phyloP scores from a whole-genome alignment of 2,113 vertebrate genomes.

The Polyodon spathula region DNA sequence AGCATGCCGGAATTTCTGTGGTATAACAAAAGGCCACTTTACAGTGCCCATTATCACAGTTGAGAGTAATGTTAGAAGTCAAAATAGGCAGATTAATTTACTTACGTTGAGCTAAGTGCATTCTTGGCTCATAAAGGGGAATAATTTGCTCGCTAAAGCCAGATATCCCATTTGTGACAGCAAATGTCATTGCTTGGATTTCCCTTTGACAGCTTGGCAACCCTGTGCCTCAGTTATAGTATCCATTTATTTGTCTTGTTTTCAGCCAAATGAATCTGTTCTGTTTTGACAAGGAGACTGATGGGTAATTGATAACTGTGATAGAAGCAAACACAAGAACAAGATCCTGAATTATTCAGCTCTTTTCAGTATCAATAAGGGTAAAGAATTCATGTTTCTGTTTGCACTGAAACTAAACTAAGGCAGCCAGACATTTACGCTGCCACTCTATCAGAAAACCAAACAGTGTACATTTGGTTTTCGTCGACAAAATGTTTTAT shows the following conservation, averaged over 20 bases:
- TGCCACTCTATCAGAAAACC: constrained; percentile 90
- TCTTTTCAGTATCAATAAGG: constrained; percentile 77
- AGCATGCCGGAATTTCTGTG: constrained; percentile 46
- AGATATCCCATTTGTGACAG: constrained; percentile 85
- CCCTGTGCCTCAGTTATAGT: constrained; percentile 62
- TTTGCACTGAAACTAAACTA: constrained; percentile 77
- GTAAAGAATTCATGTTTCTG: constrained; percentile 71
- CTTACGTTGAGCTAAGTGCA: constrained; percentile 83
- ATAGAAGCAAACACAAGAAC: constrained; percentile 80
- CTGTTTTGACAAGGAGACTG: constrained; percentile 76
- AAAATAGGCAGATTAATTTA: constrained; percentile 84
- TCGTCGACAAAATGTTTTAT: constrained; percentile 90
- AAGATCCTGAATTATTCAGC: constrained; percentile 77
- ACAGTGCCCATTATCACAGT: constrained; percentile 51
- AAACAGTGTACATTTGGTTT: constrained; percentile 87
- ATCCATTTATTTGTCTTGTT: constrained; percentile 75
- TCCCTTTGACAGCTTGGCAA: constrained; percentile 73
- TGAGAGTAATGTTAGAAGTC: constrained; percentile 71
- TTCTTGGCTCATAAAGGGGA: constrained; percentile 82
- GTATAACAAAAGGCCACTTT: constrained; percentile 48
- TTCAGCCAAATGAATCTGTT: constrained; percentile 75
- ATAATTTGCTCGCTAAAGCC: constrained; percentile 73
- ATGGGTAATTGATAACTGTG: constrained; percentile 82
- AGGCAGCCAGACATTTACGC: constrained; percentile 72
- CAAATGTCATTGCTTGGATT: constrained; percentile 74